Percentiles rank a stretch among this genome's conserved stretches.
Conservation (phyloP, 2,113 vertebrate species). For the Oncorhynchus gorbuscha region DNA sequence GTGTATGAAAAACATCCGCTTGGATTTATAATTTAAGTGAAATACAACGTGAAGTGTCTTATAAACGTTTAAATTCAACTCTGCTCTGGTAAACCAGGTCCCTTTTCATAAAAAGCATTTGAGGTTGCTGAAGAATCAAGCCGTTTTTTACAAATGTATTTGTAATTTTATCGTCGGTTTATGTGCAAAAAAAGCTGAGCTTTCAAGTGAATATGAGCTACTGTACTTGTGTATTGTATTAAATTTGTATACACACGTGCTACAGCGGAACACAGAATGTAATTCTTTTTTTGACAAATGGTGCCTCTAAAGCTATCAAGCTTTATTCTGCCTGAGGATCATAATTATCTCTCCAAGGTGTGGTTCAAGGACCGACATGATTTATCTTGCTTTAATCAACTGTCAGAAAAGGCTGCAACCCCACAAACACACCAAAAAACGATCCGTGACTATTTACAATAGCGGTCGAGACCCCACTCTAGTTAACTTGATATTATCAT, state of each 20-base stretch:
- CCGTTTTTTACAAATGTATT: conserved; percentile 96
- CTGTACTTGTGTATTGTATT: conserved; percentile 86
- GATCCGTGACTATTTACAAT: conserved; percentile 15
- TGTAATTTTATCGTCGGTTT: conserved; percentile 98
- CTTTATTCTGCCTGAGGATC: conserved; percentile 71
- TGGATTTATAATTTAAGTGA: conserved; percentile 74
- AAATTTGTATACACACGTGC: conserved; percentile 99
- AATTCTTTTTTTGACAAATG: conserved; percentile 87
- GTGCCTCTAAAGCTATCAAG: conserved; percentile 84
- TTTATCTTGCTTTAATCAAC: conserved; percentile 17
- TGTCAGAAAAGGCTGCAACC: conserved; percentile 26
- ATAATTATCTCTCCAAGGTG: conserved; percentile 48
- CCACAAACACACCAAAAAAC: conserved; percentile 19
- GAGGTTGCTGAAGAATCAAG: conserved; percentile 81
- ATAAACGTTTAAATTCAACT: conserved; percentile 70
- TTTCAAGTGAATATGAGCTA: conserved; percentile 98
- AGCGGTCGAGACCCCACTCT: conserved; percentile 29
- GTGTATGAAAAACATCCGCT: conserved; percentile 71
- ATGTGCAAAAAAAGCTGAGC: conserved; percentile 96
- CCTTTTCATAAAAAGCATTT: conserved; percentile 86
- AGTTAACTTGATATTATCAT: conserved; percentile 22
- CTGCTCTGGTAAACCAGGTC: conserved; percentile 74
- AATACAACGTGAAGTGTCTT: conserved; percentile 80
- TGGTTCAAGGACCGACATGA: conserved; percentile 40
- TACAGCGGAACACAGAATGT: conserved; percentile 90